These are phyloP conservation scores for Enteromius viviparus DNA, from an alignment of 2,797 vertebrate genomes.

Conservation along the genomic window DNA sequence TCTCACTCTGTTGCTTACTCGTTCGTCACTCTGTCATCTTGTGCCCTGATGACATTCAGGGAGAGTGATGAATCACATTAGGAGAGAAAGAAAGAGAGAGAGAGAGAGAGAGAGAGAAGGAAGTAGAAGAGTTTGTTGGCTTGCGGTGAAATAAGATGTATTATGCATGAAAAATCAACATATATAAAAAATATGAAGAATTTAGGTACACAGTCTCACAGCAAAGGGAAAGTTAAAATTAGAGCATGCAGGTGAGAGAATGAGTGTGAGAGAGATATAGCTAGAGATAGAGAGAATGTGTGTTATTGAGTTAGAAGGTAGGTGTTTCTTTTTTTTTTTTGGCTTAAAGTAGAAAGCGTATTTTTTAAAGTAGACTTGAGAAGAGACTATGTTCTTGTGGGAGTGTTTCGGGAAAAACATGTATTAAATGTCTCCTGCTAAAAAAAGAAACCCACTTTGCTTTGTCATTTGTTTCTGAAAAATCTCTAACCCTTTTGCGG, in stretches of 20 bases:
- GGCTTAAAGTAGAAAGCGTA: slow-evolving; percentile 18
- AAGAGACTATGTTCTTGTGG: slow-evolving; percentile 31
- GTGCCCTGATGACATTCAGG: slow-evolving; percentile 46
- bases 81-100: background rate
- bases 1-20: slow-evolving; percentile 41
- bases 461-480: slow-evolving; percentile 42
- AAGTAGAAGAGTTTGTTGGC: background rate
- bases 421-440: slow-evolving; percentile 8
- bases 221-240: background rate
- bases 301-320: slow-evolving; percentile 34
- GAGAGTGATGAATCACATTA: slow-evolving; percentile 39
- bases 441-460: slow-evolving; percentile 9
- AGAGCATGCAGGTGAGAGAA: background rate
- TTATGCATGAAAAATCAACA: slow-evolving; percentile 37
- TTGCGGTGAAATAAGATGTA: slow-evolving; percentile 15
- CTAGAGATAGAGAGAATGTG: slow-evolving; percentile 3
- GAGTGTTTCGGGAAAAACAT: slow-evolving; percentile 27
- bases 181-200: background rate
- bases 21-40: slow-evolving; percentile 50
- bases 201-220: slow-evolving; percentile 17
- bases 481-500: background rate
- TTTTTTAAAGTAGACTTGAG: slow-evolving; percentile 33
- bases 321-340: slow-evolving; percentile 16
- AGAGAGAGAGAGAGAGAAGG: background rate
- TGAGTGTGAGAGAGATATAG: slow-evolving; percentile 23